Conservation (phyloP, 2,113 vertebrate genomes). For the Hiodon tergisus region DNA sequence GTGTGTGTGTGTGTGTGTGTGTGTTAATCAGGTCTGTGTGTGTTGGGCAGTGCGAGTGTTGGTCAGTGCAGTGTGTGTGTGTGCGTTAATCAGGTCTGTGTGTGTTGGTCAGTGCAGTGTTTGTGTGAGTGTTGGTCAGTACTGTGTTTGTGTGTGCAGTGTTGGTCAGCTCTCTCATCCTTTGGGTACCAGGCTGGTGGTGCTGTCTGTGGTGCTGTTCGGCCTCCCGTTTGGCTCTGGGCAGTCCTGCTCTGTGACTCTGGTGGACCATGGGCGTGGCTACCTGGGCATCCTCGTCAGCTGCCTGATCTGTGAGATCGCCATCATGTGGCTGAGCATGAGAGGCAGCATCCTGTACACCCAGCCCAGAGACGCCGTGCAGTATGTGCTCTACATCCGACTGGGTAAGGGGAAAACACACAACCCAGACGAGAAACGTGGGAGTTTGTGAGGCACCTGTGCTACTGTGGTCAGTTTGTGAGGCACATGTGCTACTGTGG, state of each 20-base stretch:
- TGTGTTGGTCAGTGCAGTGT: too few relatives aligned
- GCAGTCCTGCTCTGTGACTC: conserved; percentile 86
- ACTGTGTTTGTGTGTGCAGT: not conserved
- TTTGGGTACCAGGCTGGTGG: conserved; percentile 77
- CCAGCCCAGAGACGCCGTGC: conserved; percentile 93
- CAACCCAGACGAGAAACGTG: too few relatives aligned
- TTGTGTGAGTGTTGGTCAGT: not conserved
- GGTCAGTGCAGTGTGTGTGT: too few relatives aligned
- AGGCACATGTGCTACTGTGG: too few relatives aligned
- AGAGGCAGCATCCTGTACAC: conserved; percentile 97
- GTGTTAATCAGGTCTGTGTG: too few relatives aligned
- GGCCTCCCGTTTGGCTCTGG: conserved; percentile 86
- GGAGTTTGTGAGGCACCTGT: too few relatives aligned
- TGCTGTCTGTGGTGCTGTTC: conserved; percentile 95
- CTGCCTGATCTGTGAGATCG: conserved; percentile 95
- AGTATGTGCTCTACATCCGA: conserved; percentile 96
- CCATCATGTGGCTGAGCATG: conserved; percentile 99
- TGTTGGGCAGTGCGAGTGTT: too few relatives aligned
- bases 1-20: too few relatives aligned
- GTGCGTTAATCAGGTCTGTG: too few relatives aligned
- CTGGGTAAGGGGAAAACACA: conserved; percentile 72
- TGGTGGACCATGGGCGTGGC: conserved; percentile 95
- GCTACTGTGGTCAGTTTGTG: too few relatives aligned
- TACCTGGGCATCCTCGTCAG: conserved; percentile 97
- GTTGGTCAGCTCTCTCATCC: not conserved